Evolutionary conservation across 2,797 vertebrate genomes (phyloP), one percentile per base, ranked within the genome.

Genomic region (Acestrorhynchus altus): DNA sequence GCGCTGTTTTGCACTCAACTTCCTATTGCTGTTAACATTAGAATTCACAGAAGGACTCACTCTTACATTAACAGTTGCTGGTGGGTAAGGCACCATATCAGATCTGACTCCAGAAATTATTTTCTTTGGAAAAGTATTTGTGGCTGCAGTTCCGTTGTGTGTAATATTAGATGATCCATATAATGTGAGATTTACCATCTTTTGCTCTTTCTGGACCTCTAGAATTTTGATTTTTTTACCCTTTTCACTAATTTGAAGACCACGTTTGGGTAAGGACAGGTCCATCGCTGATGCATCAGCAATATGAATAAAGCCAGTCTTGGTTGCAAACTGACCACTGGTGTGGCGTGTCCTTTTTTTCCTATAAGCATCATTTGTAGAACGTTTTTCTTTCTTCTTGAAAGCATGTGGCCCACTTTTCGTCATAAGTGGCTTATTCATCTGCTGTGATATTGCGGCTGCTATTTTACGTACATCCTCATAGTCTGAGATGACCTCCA

Each of bases 51-150:
- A n/a, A 69, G 67, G 57, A 35, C 2, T 28, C 49, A 82, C 18
- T 44, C n/a, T 64, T 67, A 78, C 18, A 28, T 72, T 28, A 64
- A 84, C 2, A 39, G 49, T 80, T 75, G 63, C 52, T 47, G 75
- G 78, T 1, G 78, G 80, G 35, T 24, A 24, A 22, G 10, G 22
- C n/a, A 35, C 9, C 9, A 13, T 35, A 46, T 74, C n/a, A 8
- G 24, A 31, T 4, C 1, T 35, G 3, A 69, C 20, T n/a, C 46
- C 16, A 28, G 26, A 71, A 65, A n/a, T 4, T 40, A 8, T 40
- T 44, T 42, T 61, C 52, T 39, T 56, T 28, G 46, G 18, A 28
- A 0, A 16, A 60, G 22, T 66, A 31, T 40, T 70, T 5, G n/a
- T 51, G 57, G 0, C 52, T 13, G 4, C 64, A 47, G 15, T 8